These are phyloP conservation scores for Mylabris sibirica DNA, from an alignment of 2,888 invertebrate species.

Conservation along the genomic window DNA sequence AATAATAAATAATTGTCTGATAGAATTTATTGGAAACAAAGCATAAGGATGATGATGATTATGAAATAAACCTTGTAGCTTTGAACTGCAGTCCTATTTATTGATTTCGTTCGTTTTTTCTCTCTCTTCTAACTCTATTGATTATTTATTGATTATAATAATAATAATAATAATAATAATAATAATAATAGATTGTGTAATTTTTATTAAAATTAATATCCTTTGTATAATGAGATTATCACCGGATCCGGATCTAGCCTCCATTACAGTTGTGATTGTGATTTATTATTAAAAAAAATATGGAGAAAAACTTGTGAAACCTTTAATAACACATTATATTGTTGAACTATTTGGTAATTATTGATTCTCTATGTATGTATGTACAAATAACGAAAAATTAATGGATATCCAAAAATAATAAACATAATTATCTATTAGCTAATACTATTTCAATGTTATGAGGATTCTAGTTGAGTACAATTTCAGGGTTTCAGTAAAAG, in stretches of 20 bases:
- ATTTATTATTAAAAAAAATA: not conserved
- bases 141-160: not conserved
- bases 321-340: not conserved
- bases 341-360: not conserved
- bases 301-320: not conserved
- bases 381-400: not conserved
- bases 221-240: not conserved
- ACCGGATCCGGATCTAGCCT: conserved; percentile 11
- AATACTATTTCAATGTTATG: not conserved
- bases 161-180: too few species aligned
- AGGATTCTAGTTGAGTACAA: not conserved
- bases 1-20: not conserved
- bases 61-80: not conserved
- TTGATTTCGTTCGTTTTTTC: not conserved
- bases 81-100: not conserved
- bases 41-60: not conserved
- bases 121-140: not conserved
- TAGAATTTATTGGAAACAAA: not conserved
- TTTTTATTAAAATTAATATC: not conserved
- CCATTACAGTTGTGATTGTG: not conserved
- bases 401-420: not conserved
- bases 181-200: not conserved
- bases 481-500: not conserved
- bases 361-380: not conserved
- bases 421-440: not conserved